Conservation (phyloP, 2,888 invertebrate species). For the Congeria kusceri region DNA sequence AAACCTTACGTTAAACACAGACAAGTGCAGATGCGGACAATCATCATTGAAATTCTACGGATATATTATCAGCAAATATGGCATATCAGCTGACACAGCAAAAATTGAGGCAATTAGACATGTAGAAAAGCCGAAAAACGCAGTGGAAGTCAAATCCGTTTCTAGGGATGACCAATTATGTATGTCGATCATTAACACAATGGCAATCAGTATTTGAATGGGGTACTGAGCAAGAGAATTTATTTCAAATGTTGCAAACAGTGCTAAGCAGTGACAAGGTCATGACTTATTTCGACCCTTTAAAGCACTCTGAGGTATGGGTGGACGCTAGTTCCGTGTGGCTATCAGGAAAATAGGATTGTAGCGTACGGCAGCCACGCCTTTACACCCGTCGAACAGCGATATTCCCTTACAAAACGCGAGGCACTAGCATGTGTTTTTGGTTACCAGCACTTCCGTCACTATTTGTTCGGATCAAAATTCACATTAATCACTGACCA, state of each 20-base stretch:
- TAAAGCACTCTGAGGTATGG: constrained; percentile 40
- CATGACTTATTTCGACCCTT: constrained; percentile 59
- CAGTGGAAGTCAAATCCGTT: constrained; percentile 17
- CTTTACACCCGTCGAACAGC: constrained; percentile 51
- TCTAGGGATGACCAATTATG: constrained; percentile 53
- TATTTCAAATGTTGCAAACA: constrained; percentile 47
- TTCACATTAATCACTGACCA: no score
- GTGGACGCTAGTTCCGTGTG: constrained; percentile 63
- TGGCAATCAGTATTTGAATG: constrained; percentile 50
- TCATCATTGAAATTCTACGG: no score
- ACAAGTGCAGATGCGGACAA: constrained; percentile 21
- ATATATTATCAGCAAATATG: no score
- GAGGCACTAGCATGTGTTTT: constrained; percentile 52
- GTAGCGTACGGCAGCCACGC: constrained; percentile 57
- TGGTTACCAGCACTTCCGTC: constrained; percentile 69
- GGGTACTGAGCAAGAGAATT: constrained; percentile 30
- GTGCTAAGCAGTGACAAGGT: constrained; percentile 34
- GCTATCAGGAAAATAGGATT: constrained; percentile 50
- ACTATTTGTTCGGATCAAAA: constrained; percentile 70
- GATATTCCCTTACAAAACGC: constrained; percentile 63
- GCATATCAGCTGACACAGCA: background rate
- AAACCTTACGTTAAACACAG: constrained; percentile 31
- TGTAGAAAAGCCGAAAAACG: constrained; percentile 1
- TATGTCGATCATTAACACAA: constrained; percentile 46
- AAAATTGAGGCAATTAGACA: background rate